Evolutionary conservation across 2,113 vertebrate species (phyloP), one percentile per base, ranked within the genome.

Genomic region (Todiramphus chloris): DNA sequence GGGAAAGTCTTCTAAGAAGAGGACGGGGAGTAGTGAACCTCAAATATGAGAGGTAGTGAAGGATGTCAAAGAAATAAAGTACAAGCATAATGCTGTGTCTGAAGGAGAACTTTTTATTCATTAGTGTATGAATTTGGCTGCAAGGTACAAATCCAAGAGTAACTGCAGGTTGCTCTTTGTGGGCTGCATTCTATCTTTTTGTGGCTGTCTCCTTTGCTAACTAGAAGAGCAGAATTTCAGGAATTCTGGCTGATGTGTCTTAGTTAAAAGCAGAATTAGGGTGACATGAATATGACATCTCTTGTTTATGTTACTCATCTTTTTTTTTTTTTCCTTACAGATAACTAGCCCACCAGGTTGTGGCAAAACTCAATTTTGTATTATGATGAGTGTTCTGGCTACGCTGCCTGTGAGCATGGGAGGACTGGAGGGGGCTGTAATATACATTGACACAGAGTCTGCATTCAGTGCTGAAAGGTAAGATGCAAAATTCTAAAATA

Each of bases 381-480:
- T 98, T 75, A 98, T 98, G 98, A 74, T 98, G 95, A 98, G 98
- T 66, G 95, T 99, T 80, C 73, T 99, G 96, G 98, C 98, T 67
- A 99, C 98, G 0, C 93, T 99, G 51, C 98, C 98, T 23, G 82
- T 87, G 53, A 96, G 87, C 90, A 97, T 98, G 98, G 98, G 98
- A 80, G 98, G 99, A 83, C 95, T 98, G 31, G 97, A 98, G 92
- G 98, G 98, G 43, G 97, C 97, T 67, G 98, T 98, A 68, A 96
- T 98, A 78, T 99, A 98, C 86, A 97, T 99, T 4, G 98, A 99
- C 95, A 99, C 98, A 9, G 98, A 99, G 68, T 98, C 98, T 39
- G 98, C 98, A 1, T 99, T 99, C 91, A 98, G 98, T 96, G 98
- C 98, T 81, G 98, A 98, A 96, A 98, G 99, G 98, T 99, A 96